Evolutionary conservation across 2,888 invertebrate species (phyloP).

Genomic region (Bedellia somnulentella): DNA sequence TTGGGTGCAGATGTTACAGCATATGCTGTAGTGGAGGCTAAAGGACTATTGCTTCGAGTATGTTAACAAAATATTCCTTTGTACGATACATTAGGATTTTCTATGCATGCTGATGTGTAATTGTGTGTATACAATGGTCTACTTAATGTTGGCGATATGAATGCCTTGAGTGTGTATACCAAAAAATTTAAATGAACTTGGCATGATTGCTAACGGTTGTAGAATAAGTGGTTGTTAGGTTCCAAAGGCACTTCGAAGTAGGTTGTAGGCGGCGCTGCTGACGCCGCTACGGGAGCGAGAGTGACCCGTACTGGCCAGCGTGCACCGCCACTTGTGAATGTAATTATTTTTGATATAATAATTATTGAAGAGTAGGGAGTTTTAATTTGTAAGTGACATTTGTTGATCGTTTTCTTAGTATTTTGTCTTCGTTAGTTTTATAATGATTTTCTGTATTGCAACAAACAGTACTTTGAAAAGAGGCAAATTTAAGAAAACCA

Average conservation of each 20-base stretch:
- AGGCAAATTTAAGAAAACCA: constrained; percentile 29
- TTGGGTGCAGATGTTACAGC: constrained; percentile 22
- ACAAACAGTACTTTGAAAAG: constrained; percentile 21
- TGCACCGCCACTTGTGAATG: too few relatives aligned
- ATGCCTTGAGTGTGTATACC: constrained; percentile 29
- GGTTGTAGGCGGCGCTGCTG: too few relatives aligned
- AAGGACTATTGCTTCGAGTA: constrained; percentile 31
- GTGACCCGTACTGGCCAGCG: constrained; percentile 10
- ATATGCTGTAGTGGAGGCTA: constrained; percentile 45
- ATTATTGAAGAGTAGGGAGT: constrained; percentile 47
- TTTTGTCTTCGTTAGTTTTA: constrained; percentile 57
- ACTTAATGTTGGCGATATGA: constrained; percentile 19
- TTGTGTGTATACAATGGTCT: constrained; percentile 22
- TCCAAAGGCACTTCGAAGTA: too few relatives aligned
- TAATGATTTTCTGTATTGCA: constrained; percentile 44
- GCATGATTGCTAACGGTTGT: too few relatives aligned
- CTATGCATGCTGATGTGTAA: constrained; percentile 21
- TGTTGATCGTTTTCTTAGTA: constrained; percentile 57
- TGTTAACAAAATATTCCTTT: constrained; percentile 26
- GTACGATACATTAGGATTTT: constrained; percentile 25
- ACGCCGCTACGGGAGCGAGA: constrained; percentile 8
- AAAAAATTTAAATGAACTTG: too few relatives aligned
- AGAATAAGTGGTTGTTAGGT: too few relatives aligned
- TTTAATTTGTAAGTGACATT: constrained; percentile 57
- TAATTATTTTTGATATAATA: constrained; percentile 48